Percentiles rank a stretch among this genome's conserved stretches.
Evolutionary conservation across 2,888 invertebrate species (phyloP).

Genomic region (Ectemnius lituratus): DNA sequence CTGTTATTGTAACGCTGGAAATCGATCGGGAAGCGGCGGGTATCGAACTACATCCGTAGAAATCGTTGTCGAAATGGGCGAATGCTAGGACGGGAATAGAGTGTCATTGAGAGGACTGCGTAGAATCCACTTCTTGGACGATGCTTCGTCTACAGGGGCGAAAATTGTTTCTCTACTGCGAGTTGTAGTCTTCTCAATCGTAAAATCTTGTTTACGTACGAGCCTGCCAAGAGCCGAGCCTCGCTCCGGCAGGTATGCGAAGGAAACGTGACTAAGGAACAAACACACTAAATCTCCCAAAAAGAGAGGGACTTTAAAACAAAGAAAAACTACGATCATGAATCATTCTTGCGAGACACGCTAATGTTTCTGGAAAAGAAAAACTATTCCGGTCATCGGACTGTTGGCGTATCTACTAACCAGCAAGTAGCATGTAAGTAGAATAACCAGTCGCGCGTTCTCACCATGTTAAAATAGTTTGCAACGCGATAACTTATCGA

Average conservation of each 20-base stretch:
- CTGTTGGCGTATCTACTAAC: not conserved
- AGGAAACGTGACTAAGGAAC: constrained; percentile 44
- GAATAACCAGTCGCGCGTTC: not conserved
- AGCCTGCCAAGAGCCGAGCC: constrained; percentile 40
- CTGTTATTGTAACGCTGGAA: too few relatives aligned
- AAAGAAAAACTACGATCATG: too few relatives aligned
- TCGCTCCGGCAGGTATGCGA: constrained; percentile 43
- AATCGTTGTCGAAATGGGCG: not conserved
- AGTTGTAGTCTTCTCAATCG: constrained; percentile 1
- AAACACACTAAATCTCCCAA: not conserved
- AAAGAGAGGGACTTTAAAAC: too few relatives aligned
- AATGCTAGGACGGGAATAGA: constrained; percentile 16
- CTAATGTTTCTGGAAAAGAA: too few relatives aligned
- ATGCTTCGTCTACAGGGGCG: constrained; percentile 28
- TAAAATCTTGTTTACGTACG: constrained; percentile 40
- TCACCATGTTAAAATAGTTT: constrained; percentile 17
- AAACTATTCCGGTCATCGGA: too few relatives aligned
- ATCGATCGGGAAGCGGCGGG: too few relatives aligned
- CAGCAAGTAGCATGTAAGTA: too few relatives aligned
- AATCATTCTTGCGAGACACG: too few relatives aligned
- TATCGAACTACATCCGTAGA: not conserved
- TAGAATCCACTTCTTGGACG: constrained; percentile 32
- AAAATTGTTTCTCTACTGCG: not conserved
- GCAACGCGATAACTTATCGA: constrained; percentile 32
- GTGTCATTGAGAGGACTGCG: constrained; percentile 16